Evolutionary conservation across 2,113 vertebrate genomes (phyloP), one percentile per base, ranked within the genome.

Genomic region (Gasterosteus nipponicus): DNA sequence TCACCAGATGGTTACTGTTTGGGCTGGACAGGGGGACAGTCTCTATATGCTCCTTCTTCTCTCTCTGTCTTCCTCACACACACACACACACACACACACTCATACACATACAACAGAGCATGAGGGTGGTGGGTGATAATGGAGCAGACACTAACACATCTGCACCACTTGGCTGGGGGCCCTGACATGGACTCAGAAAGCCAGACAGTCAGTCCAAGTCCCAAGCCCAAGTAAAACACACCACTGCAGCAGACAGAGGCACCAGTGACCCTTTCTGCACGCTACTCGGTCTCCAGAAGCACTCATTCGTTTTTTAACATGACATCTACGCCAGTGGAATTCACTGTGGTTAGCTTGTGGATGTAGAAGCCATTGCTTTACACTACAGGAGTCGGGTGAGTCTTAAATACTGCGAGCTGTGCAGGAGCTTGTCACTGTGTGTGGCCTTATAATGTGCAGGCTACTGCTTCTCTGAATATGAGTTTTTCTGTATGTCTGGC

Each of bases 1-100:
- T 89, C 93, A 93, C 89, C 92, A 94, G 92, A 93, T 93, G 92
- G 93, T 89, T 91, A 92, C 81, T 93, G 93, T 94, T 93, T 93
- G 89, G 91, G 80, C 89, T 91, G 88, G 88, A 89, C 79, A 81
- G 81, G 76, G 88, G 85, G 88, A 91, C 89, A 90, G 62, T 83
- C 51, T 87, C 77, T 72, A 78, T 39, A 68, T 86, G 81, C 77
- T 59, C 60, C 56, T 15, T 7, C 47, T 39, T 72, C 15, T 51
- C 63, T 64, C 47, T 58, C 72, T 56, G 16, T 49, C 47, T 49
- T 39, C 35, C 38, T 29, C 60, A 42, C 41, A 42, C 11, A 12
- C 41, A 11, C 81, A 66, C 84, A 63, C 41, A 38, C 73, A 11
- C 81, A 66, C 84, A 63, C 41, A 38, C 69, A 54, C 72, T 69